Base-by-base conservation (phyloP, 2,888 invertebrate species). In the Mesodorylaimus sp. region DNA sequence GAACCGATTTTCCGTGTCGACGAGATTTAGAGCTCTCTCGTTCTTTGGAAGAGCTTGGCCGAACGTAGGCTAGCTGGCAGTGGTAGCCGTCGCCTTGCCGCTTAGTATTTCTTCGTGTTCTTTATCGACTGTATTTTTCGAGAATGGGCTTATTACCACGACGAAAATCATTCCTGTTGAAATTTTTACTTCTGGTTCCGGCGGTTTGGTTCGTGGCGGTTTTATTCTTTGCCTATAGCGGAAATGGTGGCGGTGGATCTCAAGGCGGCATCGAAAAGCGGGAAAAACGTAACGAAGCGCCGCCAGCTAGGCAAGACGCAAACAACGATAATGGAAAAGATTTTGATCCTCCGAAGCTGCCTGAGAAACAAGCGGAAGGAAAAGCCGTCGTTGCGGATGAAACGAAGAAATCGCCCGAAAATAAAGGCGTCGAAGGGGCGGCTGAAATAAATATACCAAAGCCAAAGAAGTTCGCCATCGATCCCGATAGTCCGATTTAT, bases 401-500 rank as follows among this genome's bases (percentile, higher is more conserved):
- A 16, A 25, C 27, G 24, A 50, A 54, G 26, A 39, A 39, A 39
- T 7, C 13, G 10, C 37, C 48, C 29, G 53, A 55, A 37, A n/a
- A 21, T 13, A 25, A 25, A 25, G 49, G 45, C 32, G 49, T 10
- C 10, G 44, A 45, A 1, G 29, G 13, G 3, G 42, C 19, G 23
- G 37, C 52, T 28, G 36, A 48, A 42, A 51, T 54, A 2, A 63
- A 59, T 49, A 55, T 64, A 47, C 59, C 60, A 2, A 60, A 60
- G 46, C 64, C 65, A 1, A 56, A 56, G 21, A 57, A 59, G 24
- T 52, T 55, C 43, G 55, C 57, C n/a, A 50, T 52, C 45, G 62
- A 64, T 50, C 52, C 58, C 19, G 58, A 61, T 48, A 58, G 57
- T 38, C 63, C 64, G 32, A 65, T 64, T 37, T 64, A 64, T 52